Evolutionary conservation across 2,888 invertebrate species (phyloP).

Genomic region (Kryphioiulus occultus): DNA sequence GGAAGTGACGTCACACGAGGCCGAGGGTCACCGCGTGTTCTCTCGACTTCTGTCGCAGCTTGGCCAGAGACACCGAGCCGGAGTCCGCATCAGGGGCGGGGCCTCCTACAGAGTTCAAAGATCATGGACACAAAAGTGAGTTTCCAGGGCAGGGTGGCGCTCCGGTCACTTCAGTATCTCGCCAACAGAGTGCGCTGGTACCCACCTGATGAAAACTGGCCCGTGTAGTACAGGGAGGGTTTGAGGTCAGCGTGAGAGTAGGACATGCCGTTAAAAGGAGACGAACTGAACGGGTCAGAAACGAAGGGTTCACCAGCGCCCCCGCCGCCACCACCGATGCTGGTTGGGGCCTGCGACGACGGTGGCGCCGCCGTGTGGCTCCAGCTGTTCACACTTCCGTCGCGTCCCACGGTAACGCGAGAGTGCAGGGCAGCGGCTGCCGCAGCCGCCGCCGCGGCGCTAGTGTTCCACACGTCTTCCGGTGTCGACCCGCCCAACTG

Average conservation of each 20-base stretch:
- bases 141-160: not conserved
- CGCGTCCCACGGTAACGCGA: conserved; percentile 50
- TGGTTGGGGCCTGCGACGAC: conserved; percentile 41
- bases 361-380: conserved; percentile 42
- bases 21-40: conserved; percentile 53
- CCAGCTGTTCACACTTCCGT: conserved; percentile 52
- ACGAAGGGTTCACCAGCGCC: conserved; percentile 50
- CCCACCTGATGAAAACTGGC: conserved; percentile 56
- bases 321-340: conserved; percentile 43
- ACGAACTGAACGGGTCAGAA: conserved; percentile 52
- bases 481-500: conserved; percentile 48
- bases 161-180: conserved; percentile 18
- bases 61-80: conserved; percentile 52
- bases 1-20: conserved; percentile 51
- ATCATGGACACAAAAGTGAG: conserved; percentile 8
- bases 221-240: conserved; percentile 56
- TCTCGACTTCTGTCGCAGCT: conserved; percentile 53
- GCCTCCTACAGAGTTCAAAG: conserved; percentile 35
- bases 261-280: conserved; percentile 55
- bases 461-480: conserved; percentile 53
- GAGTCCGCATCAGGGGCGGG: conserved; percentile 48
- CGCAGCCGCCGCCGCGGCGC: conserved; percentile 50
- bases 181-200: conserved; percentile 35
- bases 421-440: conserved; percentile 54
- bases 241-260: conserved; percentile 56